phyloP scores from a whole-genome alignment of 1,140 invertebrate genomes.

The Papilio machaon region DNA sequence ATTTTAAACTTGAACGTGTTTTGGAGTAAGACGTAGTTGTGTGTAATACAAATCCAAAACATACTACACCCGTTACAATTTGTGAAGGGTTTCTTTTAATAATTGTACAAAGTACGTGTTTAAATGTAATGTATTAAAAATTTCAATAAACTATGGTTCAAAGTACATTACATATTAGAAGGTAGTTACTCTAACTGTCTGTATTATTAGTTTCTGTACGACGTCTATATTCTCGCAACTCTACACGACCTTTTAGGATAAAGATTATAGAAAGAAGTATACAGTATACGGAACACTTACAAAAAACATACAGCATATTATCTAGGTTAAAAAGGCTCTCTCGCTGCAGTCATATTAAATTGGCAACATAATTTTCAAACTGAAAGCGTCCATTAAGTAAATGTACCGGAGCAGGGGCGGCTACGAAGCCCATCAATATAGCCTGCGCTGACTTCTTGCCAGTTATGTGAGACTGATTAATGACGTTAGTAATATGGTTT shows the following conservation, averaged over 20 bases:
- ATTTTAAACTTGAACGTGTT: no score
- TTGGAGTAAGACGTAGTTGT: background rate
- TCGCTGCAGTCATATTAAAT: slow-evolving; percentile 1
- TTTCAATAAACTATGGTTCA: no score
- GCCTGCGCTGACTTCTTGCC: slow-evolving; percentile 1
- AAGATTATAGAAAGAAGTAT: background rate
- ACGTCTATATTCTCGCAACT: background rate
- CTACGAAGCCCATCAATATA: background rate
- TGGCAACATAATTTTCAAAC: slow-evolving; percentile 12
- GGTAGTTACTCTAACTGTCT: no score
- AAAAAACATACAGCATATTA: background rate
- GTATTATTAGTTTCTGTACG: no score
- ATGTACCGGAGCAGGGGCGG: background rate
- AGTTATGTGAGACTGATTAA: slow-evolving; percentile 21
- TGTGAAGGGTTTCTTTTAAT: background rate
- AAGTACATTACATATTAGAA: no score
- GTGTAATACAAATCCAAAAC: background rate
- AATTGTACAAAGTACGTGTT: background rate
- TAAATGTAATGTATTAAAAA: background rate
- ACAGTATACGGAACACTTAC: background rate
- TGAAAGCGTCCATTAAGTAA: slow-evolving; percentile 8
- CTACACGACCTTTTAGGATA: background rate
- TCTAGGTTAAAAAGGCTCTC: background rate
- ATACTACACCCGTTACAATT: background rate
- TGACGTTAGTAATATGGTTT: background rate